Evolutionary conservation across 2,113 vertebrate genomes (phyloP).

Genomic region (Picathartes gymnocephalus): DNA sequence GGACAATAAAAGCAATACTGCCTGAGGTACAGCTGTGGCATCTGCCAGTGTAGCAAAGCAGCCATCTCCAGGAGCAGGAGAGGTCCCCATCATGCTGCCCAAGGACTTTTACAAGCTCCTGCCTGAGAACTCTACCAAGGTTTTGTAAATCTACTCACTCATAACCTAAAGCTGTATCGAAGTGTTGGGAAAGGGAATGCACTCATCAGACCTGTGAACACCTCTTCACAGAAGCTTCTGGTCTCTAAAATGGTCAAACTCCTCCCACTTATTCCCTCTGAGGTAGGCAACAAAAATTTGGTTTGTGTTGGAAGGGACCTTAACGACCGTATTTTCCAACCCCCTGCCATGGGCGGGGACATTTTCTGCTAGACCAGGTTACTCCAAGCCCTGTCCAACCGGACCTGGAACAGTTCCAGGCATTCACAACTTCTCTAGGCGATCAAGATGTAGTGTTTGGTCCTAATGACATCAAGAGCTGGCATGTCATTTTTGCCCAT

Average conservation of each 20-base stretch:
- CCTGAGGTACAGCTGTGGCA: slow-evolving; percentile 10
- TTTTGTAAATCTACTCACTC: not conserved
- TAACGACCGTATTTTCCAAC: accelerated
- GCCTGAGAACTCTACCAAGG: not conserved
- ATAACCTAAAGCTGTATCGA: not conserved
- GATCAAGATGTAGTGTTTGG: not conserved
- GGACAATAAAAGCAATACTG: slow-evolving; percentile 13
- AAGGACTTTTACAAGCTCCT: not conserved
- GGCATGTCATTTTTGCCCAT: not conserved
- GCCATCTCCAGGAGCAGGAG: not conserved
- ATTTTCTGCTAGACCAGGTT: not conserved
- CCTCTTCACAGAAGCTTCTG: not conserved
- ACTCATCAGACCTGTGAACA: not conserved
- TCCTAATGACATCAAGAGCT: not conserved
- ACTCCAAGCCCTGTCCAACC: not conserved
- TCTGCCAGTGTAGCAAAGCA: not conserved
- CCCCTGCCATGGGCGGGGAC: too few species aligned
- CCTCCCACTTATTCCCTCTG: not conserved
- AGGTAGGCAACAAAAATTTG: not conserved
- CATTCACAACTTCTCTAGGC: not conserved
- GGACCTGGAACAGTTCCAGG: not conserved
- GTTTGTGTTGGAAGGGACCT: not conserved
- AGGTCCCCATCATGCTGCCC: not conserved
- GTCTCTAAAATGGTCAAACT: not conserved
- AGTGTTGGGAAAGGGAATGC: not conserved